phyloP scores from a whole-genome alignment of 1,140 invertebrate genomes.

The Bursaphelenchus mucronatus region DNA sequence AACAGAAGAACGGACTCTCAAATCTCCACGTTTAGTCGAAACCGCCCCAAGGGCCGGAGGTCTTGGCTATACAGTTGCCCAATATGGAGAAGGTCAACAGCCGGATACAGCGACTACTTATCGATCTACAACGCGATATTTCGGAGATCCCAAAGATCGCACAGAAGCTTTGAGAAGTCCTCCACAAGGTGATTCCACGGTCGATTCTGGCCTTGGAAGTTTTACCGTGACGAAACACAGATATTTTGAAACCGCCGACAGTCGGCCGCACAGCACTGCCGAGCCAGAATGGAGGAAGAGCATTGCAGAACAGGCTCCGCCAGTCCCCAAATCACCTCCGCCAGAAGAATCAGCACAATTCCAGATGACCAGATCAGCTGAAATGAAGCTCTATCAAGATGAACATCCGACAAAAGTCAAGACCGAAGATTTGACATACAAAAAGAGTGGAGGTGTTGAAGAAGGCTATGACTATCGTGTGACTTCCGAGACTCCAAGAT shows the following conservation, averaged over 20 bases:
- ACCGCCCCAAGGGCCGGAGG: conserved; percentile 1
- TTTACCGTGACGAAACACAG: conserved; percentile 16
- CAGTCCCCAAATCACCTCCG: neutral
- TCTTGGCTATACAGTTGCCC: conserved; percentile 54
- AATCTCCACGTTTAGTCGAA: conserved; percentile 10
- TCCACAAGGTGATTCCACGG: conserved; percentile 13
- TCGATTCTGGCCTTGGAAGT: conserved; percentile 15
- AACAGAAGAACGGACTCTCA: conserved; percentile 5
- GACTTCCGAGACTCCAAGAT: conserved; percentile 13
- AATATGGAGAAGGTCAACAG: conserved; percentile 35
- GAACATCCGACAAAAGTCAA: conserved; percentile 21
- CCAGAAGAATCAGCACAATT: conserved; percentile 29
- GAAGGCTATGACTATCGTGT: conserved; percentile 20
- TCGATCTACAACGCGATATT: conserved; percentile 7
- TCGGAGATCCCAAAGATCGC: conserved; percentile 16
- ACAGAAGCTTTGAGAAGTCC: no score
- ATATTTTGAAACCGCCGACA: conserved; percentile 26
- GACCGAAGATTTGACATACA: conserved; percentile 17
- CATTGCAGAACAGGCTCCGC: neutral
- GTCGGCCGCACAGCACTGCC: neutral
- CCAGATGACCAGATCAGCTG: conserved; percentile 43
- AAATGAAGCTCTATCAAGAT: conserved; percentile 31
- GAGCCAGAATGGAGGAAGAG: conserved; percentile 28
- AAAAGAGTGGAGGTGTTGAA: conserved; percentile 5
- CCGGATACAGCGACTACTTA: conserved; percentile 8